Evolutionary conservation across 2,888 invertebrate genomes (phyloP), one percentile per base, ranked within the genome.

Genomic region (Meteorus colon): DNA sequence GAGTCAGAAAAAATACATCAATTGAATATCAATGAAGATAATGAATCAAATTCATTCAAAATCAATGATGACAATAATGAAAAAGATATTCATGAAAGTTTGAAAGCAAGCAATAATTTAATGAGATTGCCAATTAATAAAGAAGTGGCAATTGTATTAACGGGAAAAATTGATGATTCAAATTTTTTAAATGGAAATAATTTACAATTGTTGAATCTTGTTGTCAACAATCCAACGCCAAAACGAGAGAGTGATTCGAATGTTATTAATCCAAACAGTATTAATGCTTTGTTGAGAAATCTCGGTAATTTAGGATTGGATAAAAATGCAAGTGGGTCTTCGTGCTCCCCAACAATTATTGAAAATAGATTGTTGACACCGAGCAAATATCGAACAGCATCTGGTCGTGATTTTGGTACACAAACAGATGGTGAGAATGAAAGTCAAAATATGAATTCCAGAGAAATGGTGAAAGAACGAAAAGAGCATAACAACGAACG

Each of bases 401-500:
- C 89, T 80, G 90, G 91, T 74, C 92, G 92, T 84, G 94, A 94
- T 84, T 94, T 91, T 71, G 91, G 92, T 70, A 94, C 94, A n/a
- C 94, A 95, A 90, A 95, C 94, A 1, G 94, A 94, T 79, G 84
- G 91, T 45, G 93, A 93, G 81, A 91, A 91, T 82, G 92, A 93
- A 76, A 90, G 91, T 82, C 88, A 90, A 66, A 91, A 91, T 80
- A 90, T 91, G 73, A 90, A 76, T 14, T 73, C 79, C 5, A 92
- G 87, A 91, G 92, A 89, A 90, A 91, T 84, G 90, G 93, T 83
- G 92, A 92, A 87, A 91, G 95, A 75, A 93, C 94, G 14, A 93
- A 95, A 90, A 94, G 95, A 95, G 93, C 87, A 88, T 75, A 95
- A 93, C 1, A 95, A 94, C 83, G 91, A 94, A 37, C 81, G 84